Base-by-base conservation (phyloP, 2,888 invertebrate species). In the Erebia ligea region DNA sequence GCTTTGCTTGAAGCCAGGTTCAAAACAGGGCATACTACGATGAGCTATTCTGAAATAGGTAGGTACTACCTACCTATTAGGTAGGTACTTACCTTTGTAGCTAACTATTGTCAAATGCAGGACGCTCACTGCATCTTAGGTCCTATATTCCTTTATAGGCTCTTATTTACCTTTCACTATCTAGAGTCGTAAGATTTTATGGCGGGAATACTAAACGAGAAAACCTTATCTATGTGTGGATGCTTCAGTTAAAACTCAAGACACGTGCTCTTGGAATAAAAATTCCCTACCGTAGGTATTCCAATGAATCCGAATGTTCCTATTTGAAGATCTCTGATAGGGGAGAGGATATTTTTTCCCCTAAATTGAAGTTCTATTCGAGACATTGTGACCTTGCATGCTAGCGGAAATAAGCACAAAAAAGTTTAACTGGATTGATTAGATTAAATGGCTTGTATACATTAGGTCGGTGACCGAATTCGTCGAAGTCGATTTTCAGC, bases 131-230 rank as follows among this genome's bases (percentile, higher is more conserved):
- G 34, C 25, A 58, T 58, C 58, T 58, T 58, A 58, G 15, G 15
- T 61, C 19, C 19, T 21, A 48, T 21, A 48, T 21, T 62, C 13
- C 11, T 45, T 21, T 62, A 48, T 9, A 48, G 48, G 62, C 62
- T 48, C 21, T 11, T 61, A 45, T 62, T 48, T 62, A 61, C 42
- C 48, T 62, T 62, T 62, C 62, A 62, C 62, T 62, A 48, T 62
- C 21, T 8, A 21, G 2, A 48, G 21, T 48, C 62, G 48, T 62
- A 45, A 62, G 62, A 62, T 15, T 62, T 62, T 62, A 62, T 15
- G 62, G 48, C 5, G 45, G 19, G 21, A 62, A 21, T 62, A 62
- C 45, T 45, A 11, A 48, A 48, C 19, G 45, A 11, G 45, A 45
- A 21, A 62, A 45, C 45, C 45, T 62, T 62, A 62, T 62, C 62